A percentile compares a stretch with the other conserved stretches of the same genome.
These are phyloP conservation scores for Macrosoma leucophasiata DNA, from an alignment of 2,888 invertebrate species.

Conservation along the genomic window DNA sequence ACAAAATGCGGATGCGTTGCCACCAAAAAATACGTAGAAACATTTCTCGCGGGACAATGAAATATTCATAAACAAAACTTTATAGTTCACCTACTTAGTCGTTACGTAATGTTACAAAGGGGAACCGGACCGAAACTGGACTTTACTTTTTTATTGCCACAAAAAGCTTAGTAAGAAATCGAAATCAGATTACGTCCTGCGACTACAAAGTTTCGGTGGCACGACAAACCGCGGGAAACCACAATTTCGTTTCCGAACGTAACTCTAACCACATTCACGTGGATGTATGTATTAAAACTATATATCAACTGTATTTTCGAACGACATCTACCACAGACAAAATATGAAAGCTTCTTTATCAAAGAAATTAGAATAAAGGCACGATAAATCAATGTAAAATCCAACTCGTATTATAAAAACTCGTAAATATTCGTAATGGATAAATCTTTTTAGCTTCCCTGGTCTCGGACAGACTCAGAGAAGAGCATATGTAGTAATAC, in stretches of 20 bases:
- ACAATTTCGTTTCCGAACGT: conserved; percentile 32
- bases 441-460: no score
- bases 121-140: conserved; percentile 41
- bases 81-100: conserved; percentile 34
- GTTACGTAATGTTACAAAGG: conserved; percentile 41
- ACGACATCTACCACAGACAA: conserved; percentile 11
- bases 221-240: conserved; percentile 41
- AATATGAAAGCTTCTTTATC: conserved; percentile 11
- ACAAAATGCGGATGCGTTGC: no score
- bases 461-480: no score
- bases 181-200: conserved; percentile 63
- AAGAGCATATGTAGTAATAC: no score
- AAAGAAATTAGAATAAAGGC: no score
- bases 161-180: conserved; percentile 61
- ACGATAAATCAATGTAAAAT: no score
- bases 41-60: no score
- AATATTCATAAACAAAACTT: conserved; percentile 17
- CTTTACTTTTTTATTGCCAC: conserved; percentile 55
- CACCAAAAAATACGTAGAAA: no score
- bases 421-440: no score
- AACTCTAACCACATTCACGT: conserved; percentile 39
- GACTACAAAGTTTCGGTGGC: conserved; percentile 58
- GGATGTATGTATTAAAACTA: conserved; percentile 37
- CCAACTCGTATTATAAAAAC: no score
- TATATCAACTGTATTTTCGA: conserved; percentile 38